These are phyloP conservation scores for Hypena proboscidalis DNA, from an alignment of 2,888 invertebrate species.

Conservation along the genomic window DNA sequence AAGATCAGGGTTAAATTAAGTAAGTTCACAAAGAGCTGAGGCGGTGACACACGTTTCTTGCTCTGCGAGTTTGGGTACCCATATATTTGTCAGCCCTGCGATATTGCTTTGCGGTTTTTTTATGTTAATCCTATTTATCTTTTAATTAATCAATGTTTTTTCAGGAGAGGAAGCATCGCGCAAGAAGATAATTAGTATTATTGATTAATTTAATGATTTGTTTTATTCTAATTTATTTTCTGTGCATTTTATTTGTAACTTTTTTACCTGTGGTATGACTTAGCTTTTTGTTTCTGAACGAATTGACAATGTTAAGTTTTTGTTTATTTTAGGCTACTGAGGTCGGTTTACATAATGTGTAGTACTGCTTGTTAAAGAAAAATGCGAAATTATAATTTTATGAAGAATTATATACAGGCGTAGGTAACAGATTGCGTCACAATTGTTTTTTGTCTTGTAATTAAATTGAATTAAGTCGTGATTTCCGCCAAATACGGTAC, in stretches of 20 bases:
- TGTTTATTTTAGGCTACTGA: conserved; percentile 23
- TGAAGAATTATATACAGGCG: conserved; percentile 7
- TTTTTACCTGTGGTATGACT: conserved; percentile 32
- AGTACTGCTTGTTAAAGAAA: too few relatives aligned
- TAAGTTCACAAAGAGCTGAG: conserved; percentile 14
- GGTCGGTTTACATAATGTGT: conserved; percentile 26
- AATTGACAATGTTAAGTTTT: conserved; percentile 44
- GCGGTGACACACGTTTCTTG: conserved; percentile 1
- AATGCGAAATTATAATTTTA: too few relatives aligned
- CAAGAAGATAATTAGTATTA: conserved; percentile 46
- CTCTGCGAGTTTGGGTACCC: conserved; percentile 42
- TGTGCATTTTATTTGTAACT: conserved; percentile 68
- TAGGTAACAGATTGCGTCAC: too few relatives aligned
- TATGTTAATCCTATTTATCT: conserved; percentile 11
- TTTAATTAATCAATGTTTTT: conserved; percentile 48
- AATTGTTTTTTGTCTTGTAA: too few relatives aligned
- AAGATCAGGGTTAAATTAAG: conserved; percentile 37
- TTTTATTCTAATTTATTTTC: conserved; percentile 54
- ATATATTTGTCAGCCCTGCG: conserved; percentile 27
- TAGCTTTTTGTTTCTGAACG: conserved; percentile 30
- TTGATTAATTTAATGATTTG: conserved; percentile 25
- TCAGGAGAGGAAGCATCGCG: conserved; percentile 61
- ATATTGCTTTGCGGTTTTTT: conserved; percentile 15
- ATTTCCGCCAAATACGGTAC: too few relatives aligned
- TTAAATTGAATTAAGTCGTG: too few relatives aligned